These are phyloP conservation scores for Drosophila oshimai DNA, from an alignment of 1,140 invertebrate genomes.

Conservation along the genomic window DNA sequence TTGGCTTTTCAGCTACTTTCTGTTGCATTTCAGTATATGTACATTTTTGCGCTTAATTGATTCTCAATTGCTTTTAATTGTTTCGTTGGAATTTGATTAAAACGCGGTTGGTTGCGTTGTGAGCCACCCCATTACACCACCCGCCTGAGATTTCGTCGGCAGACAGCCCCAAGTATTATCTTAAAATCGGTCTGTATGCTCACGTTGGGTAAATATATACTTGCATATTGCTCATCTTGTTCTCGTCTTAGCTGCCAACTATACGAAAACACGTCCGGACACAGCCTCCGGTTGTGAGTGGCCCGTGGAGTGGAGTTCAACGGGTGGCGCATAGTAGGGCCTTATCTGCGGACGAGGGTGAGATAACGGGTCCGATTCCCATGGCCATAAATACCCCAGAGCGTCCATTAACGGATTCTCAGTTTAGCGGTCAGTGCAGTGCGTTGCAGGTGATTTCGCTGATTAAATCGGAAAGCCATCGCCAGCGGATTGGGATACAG, in stretches of 20 bases:
- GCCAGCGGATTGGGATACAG: background rate
- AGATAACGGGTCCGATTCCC: slow-evolving; percentile 43
- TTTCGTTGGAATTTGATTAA: slow-evolving; percentile 23
- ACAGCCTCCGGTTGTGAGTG: slow-evolving; percentile 8
- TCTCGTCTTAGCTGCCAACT: slow-evolving; percentile 33
- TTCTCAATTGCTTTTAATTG: slow-evolving; percentile 56
- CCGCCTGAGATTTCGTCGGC: slow-evolving; percentile 12
- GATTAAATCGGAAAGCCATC: background rate
- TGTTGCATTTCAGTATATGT: background rate
- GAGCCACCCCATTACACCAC: slow-evolving; percentile 6
- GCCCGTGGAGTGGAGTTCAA: slow-evolving; percentile 20
- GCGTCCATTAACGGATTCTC: slow-evolving; percentile 37
- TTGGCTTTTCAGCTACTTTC: background rate
- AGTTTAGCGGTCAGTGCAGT: slow-evolving; percentile 35
- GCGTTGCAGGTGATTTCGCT: background rate
- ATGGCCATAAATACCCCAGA: slow-evolving; percentile 52
- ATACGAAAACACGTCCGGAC: slow-evolving; percentile 30
- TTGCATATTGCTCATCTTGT: slow-evolving; percentile 30
- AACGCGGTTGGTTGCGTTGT: background rate
- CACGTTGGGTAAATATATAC: slow-evolving; percentile 70
- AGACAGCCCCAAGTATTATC: slow-evolving; percentile 56
- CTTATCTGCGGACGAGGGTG: slow-evolving; percentile 14
- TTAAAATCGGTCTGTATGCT: slow-evolving; percentile 57
- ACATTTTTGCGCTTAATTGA: background rate
- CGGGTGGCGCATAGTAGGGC: slow-evolving; percentile 42